These are phyloP conservation scores for Lagodon rhomboides DNA, from an alignment of 2,797 vertebrate genomes.

Conservation along the genomic window DNA sequence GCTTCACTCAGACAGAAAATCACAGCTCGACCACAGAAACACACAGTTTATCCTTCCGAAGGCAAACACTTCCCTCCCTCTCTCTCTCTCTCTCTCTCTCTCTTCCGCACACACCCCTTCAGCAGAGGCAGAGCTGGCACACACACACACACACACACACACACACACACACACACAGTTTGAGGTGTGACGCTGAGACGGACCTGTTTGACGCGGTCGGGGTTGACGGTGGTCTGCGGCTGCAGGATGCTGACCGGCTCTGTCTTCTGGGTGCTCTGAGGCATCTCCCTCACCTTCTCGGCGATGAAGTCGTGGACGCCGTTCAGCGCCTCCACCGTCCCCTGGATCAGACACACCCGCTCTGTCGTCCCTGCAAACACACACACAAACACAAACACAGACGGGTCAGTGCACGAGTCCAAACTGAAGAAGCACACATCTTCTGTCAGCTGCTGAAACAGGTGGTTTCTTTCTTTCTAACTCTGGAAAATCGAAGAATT, in stretches of 20 bases:
- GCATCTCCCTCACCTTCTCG: constrained; percentile 95
- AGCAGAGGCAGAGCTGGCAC: constrained; percentile 4
- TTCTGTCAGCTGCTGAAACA: too few relatives aligned
- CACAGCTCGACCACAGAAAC: constrained; percentile 27
- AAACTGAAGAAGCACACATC: neutral
- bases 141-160: constrained; percentile 10
- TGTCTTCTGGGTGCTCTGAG: constrained; percentile 93
- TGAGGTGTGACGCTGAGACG: constrained; percentile 24
- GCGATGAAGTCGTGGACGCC: constrained; percentile 95
- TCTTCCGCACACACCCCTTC: constrained; percentile 1
- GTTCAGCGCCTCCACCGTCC: constrained; percentile 93
- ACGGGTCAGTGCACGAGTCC: constrained; percentile 19
- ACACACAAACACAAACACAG: constrained; percentile 20
- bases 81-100: neutral
- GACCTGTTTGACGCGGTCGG: constrained; percentile 96
- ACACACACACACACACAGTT: constrained; percentile 4
- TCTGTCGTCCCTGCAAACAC: constrained; percentile 91
- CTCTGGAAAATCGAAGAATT: too few relatives aligned
- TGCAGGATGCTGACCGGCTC: constrained; percentile 94
- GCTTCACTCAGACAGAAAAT: constrained; percentile 46
- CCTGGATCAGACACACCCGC: constrained; percentile 94
- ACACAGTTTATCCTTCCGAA: constrained; percentile 13
- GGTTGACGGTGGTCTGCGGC: constrained; percentile 94
- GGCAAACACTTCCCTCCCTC: constrained; percentile 16
- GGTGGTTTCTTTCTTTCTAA: too few relatives aligned